Evolutionary conservation across 2,888 invertebrate genomes (phyloP), one percentile per base, ranked within the genome.

Genomic region (Candidula unifasciata): DNA sequence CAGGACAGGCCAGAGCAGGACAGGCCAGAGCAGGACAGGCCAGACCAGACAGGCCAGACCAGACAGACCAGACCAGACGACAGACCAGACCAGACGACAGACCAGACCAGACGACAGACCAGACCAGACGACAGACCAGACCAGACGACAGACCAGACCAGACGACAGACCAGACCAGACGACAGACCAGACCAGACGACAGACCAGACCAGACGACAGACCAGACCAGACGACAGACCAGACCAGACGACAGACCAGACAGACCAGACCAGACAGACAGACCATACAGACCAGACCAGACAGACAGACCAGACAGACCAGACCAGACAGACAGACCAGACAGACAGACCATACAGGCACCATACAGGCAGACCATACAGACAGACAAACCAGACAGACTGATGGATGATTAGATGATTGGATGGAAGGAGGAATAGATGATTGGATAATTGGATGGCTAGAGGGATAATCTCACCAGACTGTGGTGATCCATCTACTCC

Each of bases 41-140:
- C 27, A 64, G 64, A 64, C 27, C 64, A 64, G 64, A 64, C 27
- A 64, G 64, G 16, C 27, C 64, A 64, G 64, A 64, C 24, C 27
- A 64, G 64, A 64, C 64, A 64, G 64, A 64, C 27, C 64, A 64
- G 64, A 64, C 24, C 27, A 64, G 64, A 64, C 27, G 6, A 3
- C 64, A 64, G 64, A 64, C 27, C 64, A 64, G 64, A 64, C 24
- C 27, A 64, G 64, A 64, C 27, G 6, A 64, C 64, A 64, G 64
- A 64, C 27, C 64, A 64, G 64, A 64, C 24, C 27, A 64, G 64
- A 64, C 27, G n/a, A n/a, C 64, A 64, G 64, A 64, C 27, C 64
- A 64, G 64, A 64, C 27, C 64, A 64, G 64, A 64, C 27, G n/a
- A n/a, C 64, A 64, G 64, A 64, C 24, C 27, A 64, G 64, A 64